These are phyloP conservation scores for Dione vanillae DNA, from an alignment of 2,888 invertebrate species.

Conservation along the genomic window DNA sequence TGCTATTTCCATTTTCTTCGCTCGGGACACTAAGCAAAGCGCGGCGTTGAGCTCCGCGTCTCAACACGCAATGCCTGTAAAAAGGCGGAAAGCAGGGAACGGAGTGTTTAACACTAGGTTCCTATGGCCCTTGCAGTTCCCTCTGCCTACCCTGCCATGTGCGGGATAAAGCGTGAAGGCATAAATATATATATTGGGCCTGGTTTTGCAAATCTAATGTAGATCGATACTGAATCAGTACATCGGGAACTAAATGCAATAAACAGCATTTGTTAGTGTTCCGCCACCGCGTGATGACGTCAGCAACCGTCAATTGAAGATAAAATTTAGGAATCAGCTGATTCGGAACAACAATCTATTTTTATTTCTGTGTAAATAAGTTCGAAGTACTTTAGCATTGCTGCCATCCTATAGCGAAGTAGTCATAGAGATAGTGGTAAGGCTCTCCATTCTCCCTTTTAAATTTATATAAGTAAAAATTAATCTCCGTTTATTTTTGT, in stretches of 20 bases:
- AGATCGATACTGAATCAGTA: conserved; percentile 15
- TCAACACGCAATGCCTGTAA: no score
- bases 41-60: no score
- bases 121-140: no score
- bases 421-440: neutral
- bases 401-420: neutral
- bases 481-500: no score
- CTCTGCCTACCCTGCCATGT: no score
- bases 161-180: no score
- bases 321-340: conserved; percentile 18
- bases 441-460: neutral
- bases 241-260: conserved; percentile 22
- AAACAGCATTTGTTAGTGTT: conserved; percentile 24
- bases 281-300: conserved; percentile 16
- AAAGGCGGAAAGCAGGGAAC: no score
- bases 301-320: conserved; percentile 15
- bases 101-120: no score
- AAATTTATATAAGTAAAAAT: no score
- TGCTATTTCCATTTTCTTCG: no score
- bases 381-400: neutral
- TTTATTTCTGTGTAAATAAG: neutral
- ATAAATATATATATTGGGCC: no score
- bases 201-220: neutral
- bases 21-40: no score
- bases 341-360: conserved; percentile 7